Base-by-base conservation (phyloP, 2,888 invertebrate genomes). In the Eristalinus aeneus region DNA sequence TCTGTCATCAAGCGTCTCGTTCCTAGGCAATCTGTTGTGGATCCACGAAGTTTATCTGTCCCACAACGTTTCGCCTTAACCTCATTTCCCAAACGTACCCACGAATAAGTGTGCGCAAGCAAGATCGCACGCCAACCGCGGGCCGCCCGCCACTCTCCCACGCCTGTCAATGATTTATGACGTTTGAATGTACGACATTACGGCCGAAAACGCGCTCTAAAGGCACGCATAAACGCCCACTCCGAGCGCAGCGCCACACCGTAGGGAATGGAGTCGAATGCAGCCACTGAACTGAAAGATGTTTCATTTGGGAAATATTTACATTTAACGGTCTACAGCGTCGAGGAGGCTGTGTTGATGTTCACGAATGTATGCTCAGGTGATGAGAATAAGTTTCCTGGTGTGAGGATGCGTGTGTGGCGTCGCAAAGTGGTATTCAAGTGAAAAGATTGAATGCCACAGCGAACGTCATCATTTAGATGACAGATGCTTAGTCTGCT, bases 401-500 rank as follows among this genome's bases (percentile, higher is more conserved):
- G 2, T 5, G 27, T 27, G 27, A 4, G 46, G 0, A 0, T 46
- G 46, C n/a, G 16, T 16, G 46, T 46, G 46, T 39, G n/a, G 39
- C 16, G 6, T 67, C n/a, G 54, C 6, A 61, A 23, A 81, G 65
- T 60, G 72, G 68, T 63, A 77, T 63, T 39, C 72, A 76, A 68
- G 73, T 73, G 22, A 71, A 67, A 76, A 76, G 61, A 82, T 82
- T 76, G 76, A 65, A 72, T 82, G 60, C 76, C 65, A 27, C 20
- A 60, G 53, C 61, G 36, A 75, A 65, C 71, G 80, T 81, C 75
- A 75, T 65, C 11, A 46, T 65, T 81, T 71, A 16, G 34, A 16
- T 31, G 53, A 34, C 27, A 27, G 27, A 5, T 2, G 2, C 27
- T 27, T 27, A 27, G 27, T 27, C 27, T 27, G 27, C 5, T 2